These are phyloP conservation scores for Argyra leucocephala DNA, from an alignment of 2,888 invertebrate species.

Conservation along the genomic window DNA sequence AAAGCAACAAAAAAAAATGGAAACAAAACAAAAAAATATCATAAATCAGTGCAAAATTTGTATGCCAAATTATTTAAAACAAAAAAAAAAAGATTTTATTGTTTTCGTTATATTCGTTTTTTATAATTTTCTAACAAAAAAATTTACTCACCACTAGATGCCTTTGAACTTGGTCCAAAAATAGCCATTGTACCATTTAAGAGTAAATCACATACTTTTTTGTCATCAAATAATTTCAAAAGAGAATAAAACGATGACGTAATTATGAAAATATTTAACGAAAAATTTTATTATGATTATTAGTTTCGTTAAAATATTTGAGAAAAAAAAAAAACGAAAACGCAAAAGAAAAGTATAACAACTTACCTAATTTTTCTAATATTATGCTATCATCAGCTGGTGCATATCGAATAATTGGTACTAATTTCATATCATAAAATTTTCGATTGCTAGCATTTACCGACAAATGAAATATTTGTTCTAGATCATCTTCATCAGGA, in stretches of 20 bases:
- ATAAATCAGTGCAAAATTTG: no score
- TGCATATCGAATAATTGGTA: conserved; percentile 36
- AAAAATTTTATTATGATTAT: neutral
- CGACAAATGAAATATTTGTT: conserved; percentile 50
- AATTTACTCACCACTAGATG: conserved; percentile 36
- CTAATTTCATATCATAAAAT: conserved; percentile 36
- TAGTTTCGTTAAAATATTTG: no score
- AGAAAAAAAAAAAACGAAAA: no score
- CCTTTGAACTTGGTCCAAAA: conserved; percentile 54
- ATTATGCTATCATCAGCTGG: conserved; percentile 36
- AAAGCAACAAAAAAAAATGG: no score
- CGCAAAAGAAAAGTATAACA: no score
- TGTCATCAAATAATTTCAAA: neutral
- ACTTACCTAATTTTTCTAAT: conserved; percentile 37
- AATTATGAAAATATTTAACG: neutral
- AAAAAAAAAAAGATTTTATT: neutral
- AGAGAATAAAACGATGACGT: neutral
- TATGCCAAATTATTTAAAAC: neutral
- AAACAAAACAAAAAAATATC: no score
- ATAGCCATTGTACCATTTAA: conserved; percentile 58
- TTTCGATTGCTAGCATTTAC: conserved; percentile 36
- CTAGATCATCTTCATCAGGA: conserved; percentile 47
- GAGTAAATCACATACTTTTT: conserved; percentile 56
- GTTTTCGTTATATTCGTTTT: neutral
- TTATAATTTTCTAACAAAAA: neutral